A percentile compares a stretch with the other conserved stretches of the same genome.
phyloP scores from a whole-genome alignment of 1,140 invertebrate species.

The Saccostrea cuccullata region DNA sequence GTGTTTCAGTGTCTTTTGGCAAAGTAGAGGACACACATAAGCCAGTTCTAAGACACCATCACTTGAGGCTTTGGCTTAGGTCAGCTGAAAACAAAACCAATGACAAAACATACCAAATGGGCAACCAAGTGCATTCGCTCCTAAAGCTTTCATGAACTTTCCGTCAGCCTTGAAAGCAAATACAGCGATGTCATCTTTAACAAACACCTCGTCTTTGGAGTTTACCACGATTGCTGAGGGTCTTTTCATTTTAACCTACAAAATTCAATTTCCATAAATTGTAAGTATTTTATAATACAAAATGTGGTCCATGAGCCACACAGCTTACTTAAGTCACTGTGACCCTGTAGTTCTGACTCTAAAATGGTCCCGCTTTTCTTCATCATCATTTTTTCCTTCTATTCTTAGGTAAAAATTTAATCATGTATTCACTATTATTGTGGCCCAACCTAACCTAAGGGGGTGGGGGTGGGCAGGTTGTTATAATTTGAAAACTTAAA shows the following conservation, averaged over 20 bases:
- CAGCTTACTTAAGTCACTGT: too few relatives aligned
- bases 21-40: too few relatives aligned
- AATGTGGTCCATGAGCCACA: too few relatives aligned
- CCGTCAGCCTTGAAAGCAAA: slow-evolving; percentile 60
- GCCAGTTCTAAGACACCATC: not conserved
- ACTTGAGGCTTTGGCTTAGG: not conserved
- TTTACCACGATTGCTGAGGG: slow-evolving; percentile 71
- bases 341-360: too few relatives aligned
- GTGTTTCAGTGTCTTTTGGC: too few relatives aligned
- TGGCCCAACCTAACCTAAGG: too few relatives aligned
- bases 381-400: too few relatives aligned
- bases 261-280: not conserved
- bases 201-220: slow-evolving; percentile 67
- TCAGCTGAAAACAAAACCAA: not conserved
- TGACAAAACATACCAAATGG: slow-evolving; percentile 63
- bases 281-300: not conserved
- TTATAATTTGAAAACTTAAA: too few relatives aligned
- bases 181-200: slow-evolving; percentile 68
- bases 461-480: too few relatives aligned
- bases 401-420: too few relatives aligned
- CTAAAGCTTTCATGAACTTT: slow-evolving; percentile 50
- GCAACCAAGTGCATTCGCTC: slow-evolving; percentile 40
- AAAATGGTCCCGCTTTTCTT: too few relatives aligned
- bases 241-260: slow-evolving; percentile 50
- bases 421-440: too few relatives aligned